Percentiles rank a stretch among this genome's conserved stretches.
Conservation (phyloP, 2,888 invertebrate genomes). For the Galeopsomyia nigrocyanea region DNA sequence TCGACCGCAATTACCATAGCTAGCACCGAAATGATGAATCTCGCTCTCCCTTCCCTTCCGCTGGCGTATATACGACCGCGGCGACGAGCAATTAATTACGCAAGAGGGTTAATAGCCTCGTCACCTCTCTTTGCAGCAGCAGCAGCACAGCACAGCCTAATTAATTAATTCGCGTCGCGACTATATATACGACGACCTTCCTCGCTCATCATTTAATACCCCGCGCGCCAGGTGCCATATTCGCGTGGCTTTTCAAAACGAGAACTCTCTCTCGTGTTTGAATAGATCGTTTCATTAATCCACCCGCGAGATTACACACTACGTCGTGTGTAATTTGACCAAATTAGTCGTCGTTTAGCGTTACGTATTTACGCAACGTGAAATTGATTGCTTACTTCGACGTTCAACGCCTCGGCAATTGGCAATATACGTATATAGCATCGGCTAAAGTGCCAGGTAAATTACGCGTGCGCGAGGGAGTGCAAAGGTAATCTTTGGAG, state of each 20-base stretch:
- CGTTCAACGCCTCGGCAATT: too few species aligned
- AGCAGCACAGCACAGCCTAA: conserved; percentile 1
- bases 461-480: background rate
- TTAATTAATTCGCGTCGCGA: conserved; percentile 37
- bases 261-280: background rate
- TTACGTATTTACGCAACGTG: too few species aligned
- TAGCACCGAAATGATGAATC: conserved; percentile 8
- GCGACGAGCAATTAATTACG: conserved; percentile 29
- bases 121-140: conserved; percentile 2
- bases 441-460: too few species aligned
- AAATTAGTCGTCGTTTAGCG: too few species aligned
- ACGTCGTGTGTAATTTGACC: too few species aligned
- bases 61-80: too few species aligned
- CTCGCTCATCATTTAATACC: conserved; percentile 17
- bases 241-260: background rate
- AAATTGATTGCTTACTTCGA: too few species aligned
- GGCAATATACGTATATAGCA: too few species aligned
- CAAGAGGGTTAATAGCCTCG: conserved; percentile 23
- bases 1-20: background rate
- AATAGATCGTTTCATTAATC: too few species aligned
- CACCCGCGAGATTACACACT: too few species aligned
- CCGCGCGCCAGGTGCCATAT: background rate
- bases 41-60: background rate
- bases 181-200: background rate
- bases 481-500: background rate